Evolutionary conservation across 2,797 vertebrate species (phyloP).

Genomic region (Sebastes oblongus): DNA sequence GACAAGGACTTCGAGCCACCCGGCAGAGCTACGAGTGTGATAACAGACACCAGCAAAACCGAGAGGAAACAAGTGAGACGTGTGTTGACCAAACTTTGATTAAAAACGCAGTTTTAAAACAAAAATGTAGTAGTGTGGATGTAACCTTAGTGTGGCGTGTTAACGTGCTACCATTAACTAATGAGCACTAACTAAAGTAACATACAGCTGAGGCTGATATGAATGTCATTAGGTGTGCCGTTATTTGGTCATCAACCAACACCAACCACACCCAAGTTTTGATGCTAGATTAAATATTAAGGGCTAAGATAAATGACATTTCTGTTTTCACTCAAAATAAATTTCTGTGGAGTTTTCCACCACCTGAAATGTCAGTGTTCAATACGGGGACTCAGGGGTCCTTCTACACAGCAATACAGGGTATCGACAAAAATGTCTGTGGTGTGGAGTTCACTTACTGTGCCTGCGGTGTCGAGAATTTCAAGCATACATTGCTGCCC

Average conservation of each 20-base stretch:
- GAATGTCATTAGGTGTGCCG: too few relatives aligned
- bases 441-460: conserved; percentile 84
- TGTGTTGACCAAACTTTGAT: neutral
- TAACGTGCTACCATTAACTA: too few relatives aligned
- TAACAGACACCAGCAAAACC: neutral
- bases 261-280: too few relatives aligned
- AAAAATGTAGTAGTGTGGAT: too few relatives aligned
- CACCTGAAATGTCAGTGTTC: neutral
- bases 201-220: neutral
- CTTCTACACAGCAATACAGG: neutral
- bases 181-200: too few relatives aligned
- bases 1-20: neutral
- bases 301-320: neutral
- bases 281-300: neutral
- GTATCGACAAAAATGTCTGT: conserved; percentile 4
- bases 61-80: neutral
- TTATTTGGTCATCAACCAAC: neutral
- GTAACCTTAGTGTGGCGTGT: too few relatives aligned
- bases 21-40: neutral
- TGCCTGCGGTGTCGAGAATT: conserved; percentile 98
- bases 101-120: too few relatives aligned
- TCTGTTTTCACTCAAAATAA: neutral
- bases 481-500: conserved; percentile 99
- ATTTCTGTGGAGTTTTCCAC: neutral
- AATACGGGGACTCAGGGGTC: neutral